Evolutionary conservation across 2,797 vertebrate genomes (phyloP).

Genomic region (Lagocephalus sceleratus): DNA sequence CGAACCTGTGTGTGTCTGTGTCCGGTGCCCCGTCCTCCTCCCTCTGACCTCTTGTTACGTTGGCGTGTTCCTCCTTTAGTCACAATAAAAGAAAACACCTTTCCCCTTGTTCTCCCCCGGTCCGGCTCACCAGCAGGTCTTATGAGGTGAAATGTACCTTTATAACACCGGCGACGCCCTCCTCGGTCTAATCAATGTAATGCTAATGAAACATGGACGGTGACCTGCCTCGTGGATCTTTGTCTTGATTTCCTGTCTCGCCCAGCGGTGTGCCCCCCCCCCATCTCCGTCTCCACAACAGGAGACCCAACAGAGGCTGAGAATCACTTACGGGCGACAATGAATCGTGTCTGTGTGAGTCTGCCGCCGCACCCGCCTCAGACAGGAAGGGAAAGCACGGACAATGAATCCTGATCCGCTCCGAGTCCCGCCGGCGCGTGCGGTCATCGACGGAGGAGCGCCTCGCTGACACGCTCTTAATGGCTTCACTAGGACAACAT

Average conservation of each 20-base stretch:
- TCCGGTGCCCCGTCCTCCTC: no score
- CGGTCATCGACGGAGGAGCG: slow-evolving; percentile 23
- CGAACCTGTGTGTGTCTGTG: no score
- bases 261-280: slow-evolving; percentile 18
- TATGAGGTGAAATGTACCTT: slow-evolving; percentile 12
- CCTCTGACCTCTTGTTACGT: no score
- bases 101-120: no score
- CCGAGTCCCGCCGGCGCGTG: slow-evolving; percentile 33
- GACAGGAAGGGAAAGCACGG: slow-evolving; percentile 30
- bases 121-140: no score
- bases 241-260: slow-evolving; percentile 38
- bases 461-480: slow-evolving; percentile 35
- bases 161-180: slow-evolving; percentile 26
- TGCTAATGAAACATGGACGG: slow-evolving; percentile 31
- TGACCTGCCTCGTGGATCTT: slow-evolving; percentile 26
- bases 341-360: slow-evolving; percentile 19
- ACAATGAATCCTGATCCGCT: slow-evolving; percentile 43
- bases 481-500: slow-evolving; percentile 45
- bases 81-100: slow-evolving; percentile 4
- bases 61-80: slow-evolving; percentile 1
- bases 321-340: slow-evolving; percentile 28
- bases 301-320: slow-evolving; percentile 17
- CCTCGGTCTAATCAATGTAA: slow-evolving; percentile 26
- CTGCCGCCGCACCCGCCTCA: slow-evolving; percentile 29
- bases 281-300: slow-evolving; percentile 14